Evolutionary conservation across 2,797 vertebrate species (phyloP).

Genomic region (Gouania willdenowi): DNA sequence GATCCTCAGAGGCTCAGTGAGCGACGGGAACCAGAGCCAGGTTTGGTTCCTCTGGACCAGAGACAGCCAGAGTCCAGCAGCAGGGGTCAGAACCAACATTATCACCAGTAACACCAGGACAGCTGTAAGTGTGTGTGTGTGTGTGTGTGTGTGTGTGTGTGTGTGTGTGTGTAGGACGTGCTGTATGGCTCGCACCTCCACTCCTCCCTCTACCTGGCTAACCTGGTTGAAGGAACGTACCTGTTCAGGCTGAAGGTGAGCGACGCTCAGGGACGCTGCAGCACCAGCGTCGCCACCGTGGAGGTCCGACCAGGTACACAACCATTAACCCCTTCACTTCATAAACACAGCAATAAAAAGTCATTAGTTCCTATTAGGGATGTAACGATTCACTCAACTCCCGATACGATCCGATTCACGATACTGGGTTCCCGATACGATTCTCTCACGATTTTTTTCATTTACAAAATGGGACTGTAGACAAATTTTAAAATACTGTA

Average conservation of each 20-base stretch:
- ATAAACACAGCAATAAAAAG: no score
- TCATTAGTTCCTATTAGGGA: no score
- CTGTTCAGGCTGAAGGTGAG: slow-evolving; percentile 82
- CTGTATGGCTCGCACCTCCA: slow-evolving; percentile 77
- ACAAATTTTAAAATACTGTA: no score
- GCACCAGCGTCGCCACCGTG: slow-evolving; percentile 80
- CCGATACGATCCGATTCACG: no score
- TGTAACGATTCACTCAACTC: no score
- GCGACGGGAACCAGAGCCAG: slow-evolving; percentile 75
- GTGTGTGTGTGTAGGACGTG: slow-evolving; percentile 77
- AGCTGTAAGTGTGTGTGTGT: background rate
- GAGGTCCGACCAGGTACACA: slow-evolving; percentile 90
- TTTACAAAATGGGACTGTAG: no score
- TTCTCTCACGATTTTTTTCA: no score
- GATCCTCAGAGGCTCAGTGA: slow-evolving; percentile 84
- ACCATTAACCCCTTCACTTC: no score
- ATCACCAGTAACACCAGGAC: no score
- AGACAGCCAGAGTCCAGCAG: slow-evolving; percentile 88
- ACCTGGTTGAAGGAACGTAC: slow-evolving; percentile 90
- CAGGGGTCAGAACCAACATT: slow-evolving; percentile 76
- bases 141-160: no score
- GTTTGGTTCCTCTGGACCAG: slow-evolving; percentile 83
- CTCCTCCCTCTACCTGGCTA: slow-evolving; percentile 79
- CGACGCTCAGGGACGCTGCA: slow-evolving; percentile 76
- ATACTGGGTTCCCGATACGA: no score